Conservation (phyloP, 1,140 invertebrate genomes). For the Holcopasites calliopsidis region DNA sequence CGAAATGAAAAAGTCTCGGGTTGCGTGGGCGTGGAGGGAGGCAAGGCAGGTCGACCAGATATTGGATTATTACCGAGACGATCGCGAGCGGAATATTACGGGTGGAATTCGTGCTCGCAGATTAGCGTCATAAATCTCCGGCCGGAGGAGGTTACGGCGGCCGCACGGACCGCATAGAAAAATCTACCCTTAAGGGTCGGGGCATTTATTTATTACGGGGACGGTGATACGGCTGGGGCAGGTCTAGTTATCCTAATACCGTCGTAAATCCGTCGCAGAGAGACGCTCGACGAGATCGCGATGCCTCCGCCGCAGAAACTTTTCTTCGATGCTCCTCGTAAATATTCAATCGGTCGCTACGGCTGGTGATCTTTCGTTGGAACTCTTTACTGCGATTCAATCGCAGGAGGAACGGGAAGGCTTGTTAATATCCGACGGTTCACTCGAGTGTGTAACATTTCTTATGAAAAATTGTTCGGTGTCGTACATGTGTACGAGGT, state of each 20-base stretch:
- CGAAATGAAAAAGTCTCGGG: slow-evolving; percentile 7
- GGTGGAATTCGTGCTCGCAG: slow-evolving; percentile 8
- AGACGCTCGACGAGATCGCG: slow-evolving; percentile 37
- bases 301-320: slow-evolving; percentile 15
- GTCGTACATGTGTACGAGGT: too few species aligned
- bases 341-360: too few species aligned
- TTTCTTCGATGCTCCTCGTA: too few species aligned
- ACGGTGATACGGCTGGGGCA: slow-evolving; percentile 19
- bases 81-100: slow-evolving; percentile 25
- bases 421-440: too few species aligned
- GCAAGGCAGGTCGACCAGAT: neutral
- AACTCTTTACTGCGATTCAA: too few species aligned
- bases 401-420: too few species aligned
- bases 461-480: too few species aligned
- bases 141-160: neutral
- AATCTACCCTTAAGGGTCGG: slow-evolving; percentile 24
- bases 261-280: slow-evolving; percentile 48
- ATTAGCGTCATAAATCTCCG: slow-evolving; percentile 53
- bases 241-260: slow-evolving; percentile 49
- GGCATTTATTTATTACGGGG: slow-evolving; percentile 49
- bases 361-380: too few species aligned
- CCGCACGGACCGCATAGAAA: slow-evolving; percentile 15
- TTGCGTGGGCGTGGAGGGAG: neutral
- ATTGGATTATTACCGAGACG: slow-evolving; percentile 18
- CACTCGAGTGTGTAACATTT: too few species aligned